Base-by-base conservation (phyloP, 2,888 invertebrate genomes). In the Patella caerulea region DNA sequence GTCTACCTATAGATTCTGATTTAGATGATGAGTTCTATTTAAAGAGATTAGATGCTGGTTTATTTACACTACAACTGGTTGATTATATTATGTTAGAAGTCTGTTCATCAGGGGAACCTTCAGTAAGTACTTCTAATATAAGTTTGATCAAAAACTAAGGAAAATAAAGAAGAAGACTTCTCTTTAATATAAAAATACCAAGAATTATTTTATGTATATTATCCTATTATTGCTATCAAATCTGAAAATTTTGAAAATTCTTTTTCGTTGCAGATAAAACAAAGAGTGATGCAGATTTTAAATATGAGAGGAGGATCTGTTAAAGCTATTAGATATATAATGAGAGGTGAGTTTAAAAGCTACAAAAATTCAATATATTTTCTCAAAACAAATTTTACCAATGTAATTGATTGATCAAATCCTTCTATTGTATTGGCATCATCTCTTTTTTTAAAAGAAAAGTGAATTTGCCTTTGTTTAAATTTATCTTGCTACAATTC, bases 51-150 rank as follows among this genome's bases (percentile, higher is more conserved):
- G 97, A 98, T 80, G 96, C 96, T 12, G 99, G 99, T 0, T 93
- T 99, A n/a, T 99, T 98, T 91, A 97, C 97, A 0, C 93, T 99
- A 76, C 99, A 99, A 92, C 94, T 98, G 74, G 95, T 99, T 52
- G 98, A 98, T 91, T 97, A 97, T 90, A 92, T 94, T 77, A 93
- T 94, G 88, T 86, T 94, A 72, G 93, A 94, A 81, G 91, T 93
- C 15, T 93, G 93, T 83, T 91, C 92, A 3, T 88, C 92, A 94
- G 78, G 94, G 3, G 84, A 90, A 19, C 81, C 88, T 12, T 87
- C 90, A 19, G 91, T 91, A 83, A 86, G 89, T 87, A 71, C 12
- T 45, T 7, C 14, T 24, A 1, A 45, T 45, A 45, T 45, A 45
- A 45, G 45, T 9, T 45, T 7, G 45, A 45, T 45, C 45, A 45